Base-by-base conservation (phyloP, 2,113 vertebrate species). In the Clupea harengus region DNA sequence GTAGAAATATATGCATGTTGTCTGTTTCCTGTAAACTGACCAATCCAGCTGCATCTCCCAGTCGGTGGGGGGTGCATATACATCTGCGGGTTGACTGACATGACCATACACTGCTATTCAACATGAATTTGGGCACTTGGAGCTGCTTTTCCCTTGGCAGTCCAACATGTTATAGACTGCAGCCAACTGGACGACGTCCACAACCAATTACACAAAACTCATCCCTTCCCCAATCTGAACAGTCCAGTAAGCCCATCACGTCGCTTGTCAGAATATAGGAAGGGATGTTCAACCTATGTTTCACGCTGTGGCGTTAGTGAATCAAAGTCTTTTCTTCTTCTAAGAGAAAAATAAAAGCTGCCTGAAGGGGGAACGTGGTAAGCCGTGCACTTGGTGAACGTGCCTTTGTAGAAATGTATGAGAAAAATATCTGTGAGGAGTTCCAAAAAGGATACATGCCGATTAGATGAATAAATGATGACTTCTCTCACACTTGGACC, bases 261-360 rank as follows among this genome's bases (percentile, higher is more conserved):
- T 39, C 10, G 13, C 72, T 78, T 78, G 28, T 78, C 72, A 78
- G 32, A 78, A 78, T 15, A 78, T 39, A 17, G 3, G 72, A 78
- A 15, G 13, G 28, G 25, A 78, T 32, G 28, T 78, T 78, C 15
- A 39, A 78, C 72, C 28, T 15, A 15, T 9, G 28, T 78, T 78
- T 78, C 72, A 78, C 13, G 10, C 72, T 25, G 64, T 32, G 25
- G 22, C 25, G 64, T 25, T 25, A n/a, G 64, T 32, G 11, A 28
- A 72, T 72, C 64, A 28, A 72, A 39, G 72, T 32, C 72, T 78
- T 78, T 78, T 78, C 28, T 78, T 39, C 25, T 78, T 78, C 25
- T 6, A 78, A 78, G 72, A 78, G 72, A 78, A 78, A 78, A 39
- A 39, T 78, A 78, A 78, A 67, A 39, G 1, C 72, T 32, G 72